Conservation (phyloP, 2,113 vertebrate genomes). For the Cyprinodon brontotheroides region DNA sequence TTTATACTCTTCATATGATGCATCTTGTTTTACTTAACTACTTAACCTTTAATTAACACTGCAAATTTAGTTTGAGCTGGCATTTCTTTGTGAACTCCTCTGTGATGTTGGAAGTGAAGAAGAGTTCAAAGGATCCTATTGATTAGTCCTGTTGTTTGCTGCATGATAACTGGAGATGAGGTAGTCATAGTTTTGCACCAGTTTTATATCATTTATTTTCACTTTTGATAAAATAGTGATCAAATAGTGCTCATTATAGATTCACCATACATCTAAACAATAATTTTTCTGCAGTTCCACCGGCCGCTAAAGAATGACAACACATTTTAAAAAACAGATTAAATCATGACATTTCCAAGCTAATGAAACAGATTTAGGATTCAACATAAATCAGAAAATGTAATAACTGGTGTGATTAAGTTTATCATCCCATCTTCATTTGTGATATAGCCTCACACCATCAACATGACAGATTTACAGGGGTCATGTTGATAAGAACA, state of each 20-base stretch:
- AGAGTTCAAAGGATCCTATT: constrained; percentile 27
- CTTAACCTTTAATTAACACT: not conserved
- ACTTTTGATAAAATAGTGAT: not conserved
- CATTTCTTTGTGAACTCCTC: constrained; percentile 1
- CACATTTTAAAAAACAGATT: not conserved
- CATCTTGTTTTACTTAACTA: too few relatives aligned
- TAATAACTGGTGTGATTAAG: not conserved
- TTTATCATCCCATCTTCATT: constrained; percentile 6
- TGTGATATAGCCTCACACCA: constrained; percentile 33
- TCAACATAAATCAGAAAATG: not conserved
- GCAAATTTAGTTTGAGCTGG: constrained; percentile 4
- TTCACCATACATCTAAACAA: not conserved
- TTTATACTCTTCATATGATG: too few relatives aligned
- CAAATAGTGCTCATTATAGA: not conserved
- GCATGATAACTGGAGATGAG: constrained; percentile 27
- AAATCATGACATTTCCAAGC: not conserved
- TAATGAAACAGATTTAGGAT: not conserved
- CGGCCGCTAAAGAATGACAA: not conserved
- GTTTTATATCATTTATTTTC: not conserved
- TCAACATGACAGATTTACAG: constrained; percentile 21
- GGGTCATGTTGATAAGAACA: not conserved
- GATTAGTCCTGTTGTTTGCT: constrained; percentile 28
- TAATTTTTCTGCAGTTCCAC: not conserved
- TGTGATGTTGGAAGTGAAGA: constrained; percentile 22
- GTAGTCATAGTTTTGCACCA: constrained; percentile 3